These are phyloP conservation scores for Lampris megalopsis DNA, from an alignment of 2,113 vertebrate species.

Conservation along the genomic window DNA sequence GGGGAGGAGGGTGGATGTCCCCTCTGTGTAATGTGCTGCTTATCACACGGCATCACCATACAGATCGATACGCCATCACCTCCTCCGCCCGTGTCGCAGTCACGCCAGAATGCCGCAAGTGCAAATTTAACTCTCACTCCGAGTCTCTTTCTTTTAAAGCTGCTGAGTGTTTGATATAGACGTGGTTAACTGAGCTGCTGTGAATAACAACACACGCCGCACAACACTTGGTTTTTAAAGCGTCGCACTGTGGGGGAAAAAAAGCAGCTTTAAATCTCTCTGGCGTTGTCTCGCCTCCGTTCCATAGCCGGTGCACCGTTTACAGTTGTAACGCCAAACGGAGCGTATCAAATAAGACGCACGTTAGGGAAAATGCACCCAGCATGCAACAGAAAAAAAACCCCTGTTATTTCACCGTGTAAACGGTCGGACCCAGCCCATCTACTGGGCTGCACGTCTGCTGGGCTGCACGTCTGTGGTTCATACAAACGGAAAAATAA, in stretches of 20 bases:
- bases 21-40: slow-evolving; percentile 59
- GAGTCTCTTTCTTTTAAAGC: slow-evolving; percentile 11
- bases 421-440: slow-evolving; percentile 50
- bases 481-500: slow-evolving; percentile 19
- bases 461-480: slow-evolving; percentile 13
- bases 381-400: slow-evolving; percentile 53
- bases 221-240: slow-evolving; percentile 62
- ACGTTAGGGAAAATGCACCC: slow-evolving; percentile 59
- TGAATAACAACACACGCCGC: slow-evolving; percentile 53
- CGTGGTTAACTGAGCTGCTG: slow-evolving; percentile 32
- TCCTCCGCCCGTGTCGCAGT: slow-evolving; percentile 16
- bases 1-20: slow-evolving; percentile 39
- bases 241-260: slow-evolving; percentile 69
- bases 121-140: slow-evolving; percentile 10
- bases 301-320: slow-evolving; percentile 66
- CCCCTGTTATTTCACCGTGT: slow-evolving; percentile 30
- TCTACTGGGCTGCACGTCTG: slow-evolving; percentile 8
- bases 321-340: slow-evolving; percentile 73
- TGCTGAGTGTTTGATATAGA: slow-evolving; percentile 2
- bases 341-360: slow-evolving; percentile 72
- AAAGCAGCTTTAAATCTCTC: slow-evolving; percentile 72
- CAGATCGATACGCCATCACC: slow-evolving; percentile 42
- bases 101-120: slow-evolving; percentile 17
- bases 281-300: slow-evolving; percentile 55
- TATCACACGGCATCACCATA: slow-evolving; percentile 53